phyloP scores from a whole-genome alignment of 2,797 vertebrate species.

The Ptychobarbus kaznakovi region DNA sequence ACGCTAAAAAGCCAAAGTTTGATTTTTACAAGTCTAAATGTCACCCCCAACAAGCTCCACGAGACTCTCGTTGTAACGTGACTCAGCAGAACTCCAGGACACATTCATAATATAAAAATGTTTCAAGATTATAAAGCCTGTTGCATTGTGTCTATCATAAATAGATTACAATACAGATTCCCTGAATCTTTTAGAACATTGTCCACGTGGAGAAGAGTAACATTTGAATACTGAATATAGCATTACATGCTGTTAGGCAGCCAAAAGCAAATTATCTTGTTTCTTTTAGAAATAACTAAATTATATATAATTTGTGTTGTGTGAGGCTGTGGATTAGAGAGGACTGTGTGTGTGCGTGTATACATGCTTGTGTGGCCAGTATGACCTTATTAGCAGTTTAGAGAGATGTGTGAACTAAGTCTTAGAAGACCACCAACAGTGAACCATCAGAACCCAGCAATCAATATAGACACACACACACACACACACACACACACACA shows the following conservation, averaged over 20 bases:
- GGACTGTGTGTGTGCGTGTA: not conserved
- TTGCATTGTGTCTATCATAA: not conserved
- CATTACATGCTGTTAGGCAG: not conserved
- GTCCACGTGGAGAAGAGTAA: not conserved
- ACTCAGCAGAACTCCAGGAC: conserved; percentile 2
- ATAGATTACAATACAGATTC: not conserved
- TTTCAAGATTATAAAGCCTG: not conserved
- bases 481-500: no score
- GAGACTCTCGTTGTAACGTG: not conserved
- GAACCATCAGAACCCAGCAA: conserved; percentile 47
- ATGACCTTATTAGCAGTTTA: conserved; percentile 57
- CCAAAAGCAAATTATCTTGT: conserved; percentile 6
- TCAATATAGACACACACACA: not conserved
- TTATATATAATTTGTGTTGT: conserved; percentile 41
- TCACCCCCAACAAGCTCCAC: conserved; percentile 44
- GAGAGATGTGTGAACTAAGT: conserved; percentile 50
- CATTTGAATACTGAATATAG: conserved; percentile 4
- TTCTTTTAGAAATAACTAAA: conserved; percentile 24
- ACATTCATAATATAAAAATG: not conserved
- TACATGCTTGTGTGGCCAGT: conserved; percentile 31
- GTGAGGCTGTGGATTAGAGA: conserved; percentile 12
- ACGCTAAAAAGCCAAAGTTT: conserved; percentile 64
- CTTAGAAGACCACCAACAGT: conserved; percentile 52
- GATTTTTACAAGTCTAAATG: conserved; percentile 69
- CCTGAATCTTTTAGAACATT: conserved; percentile 1